Evolutionary conservation across 1,140 invertebrate genomes (phyloP), one percentile per base, ranked within the genome.

Genomic region (Drosophila subpulchrella): DNA sequence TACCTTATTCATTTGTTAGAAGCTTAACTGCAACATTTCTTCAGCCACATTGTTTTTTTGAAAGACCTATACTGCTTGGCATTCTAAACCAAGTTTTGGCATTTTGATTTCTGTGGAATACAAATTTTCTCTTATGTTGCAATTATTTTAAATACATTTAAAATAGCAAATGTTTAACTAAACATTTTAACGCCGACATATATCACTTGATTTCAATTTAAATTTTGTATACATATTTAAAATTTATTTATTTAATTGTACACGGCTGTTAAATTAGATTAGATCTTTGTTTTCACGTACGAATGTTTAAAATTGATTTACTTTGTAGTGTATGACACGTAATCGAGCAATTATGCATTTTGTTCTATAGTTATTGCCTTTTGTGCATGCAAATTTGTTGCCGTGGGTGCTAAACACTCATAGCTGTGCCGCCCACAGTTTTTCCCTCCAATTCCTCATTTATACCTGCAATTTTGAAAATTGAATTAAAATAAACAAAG

Each of bases 331-430:
- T 34, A 17, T 44, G 38, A 30, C 38, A 56, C n/a, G 24, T 13
- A 5, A 41, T 17, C 36, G n/a, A 76, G 41, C 61, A 75, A 75
- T 75, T 75, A 76, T 67, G 61, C 72, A 76, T 76, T 75, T 41
- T 48, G 61, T 67, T 67, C 54, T 70, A 12, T 72, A 58, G 42
- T 54, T 65, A 58, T 67, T 58, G 73, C 73, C 73, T 76, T 76
- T 59, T 59, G 46, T 48, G 54, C 30, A 67, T 76, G 73, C 73
- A 76, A 75, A 76, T 74, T 59, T 57, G 36, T 0, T 15, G 38
- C 39, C 46, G 73, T 76, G 73, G 73, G 73, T 67, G 73, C 48
- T 54, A 44, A 53, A 76, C 50, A 76, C 41, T 59, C 73, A 54
- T 68, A 55, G 53, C 38, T 32, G 41, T 13, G n/a, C 73, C 59